phyloP scores from a whole-genome alignment of 1,140 invertebrate genomes.

The Ruditapes philippinarum region DNA sequence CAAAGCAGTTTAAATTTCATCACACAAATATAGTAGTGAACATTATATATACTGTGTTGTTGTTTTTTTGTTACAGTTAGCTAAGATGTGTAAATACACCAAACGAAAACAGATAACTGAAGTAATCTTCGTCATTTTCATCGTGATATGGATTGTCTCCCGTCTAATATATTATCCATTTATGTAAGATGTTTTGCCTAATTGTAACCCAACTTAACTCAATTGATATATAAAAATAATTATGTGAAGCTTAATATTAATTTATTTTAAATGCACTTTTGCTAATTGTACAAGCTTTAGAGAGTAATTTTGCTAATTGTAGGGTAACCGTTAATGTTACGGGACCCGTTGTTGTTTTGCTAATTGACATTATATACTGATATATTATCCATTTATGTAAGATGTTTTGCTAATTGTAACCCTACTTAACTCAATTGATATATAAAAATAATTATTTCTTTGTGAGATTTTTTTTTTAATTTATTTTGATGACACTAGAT shows the following conservation, averaged over 20 bases:
- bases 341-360: neutral
- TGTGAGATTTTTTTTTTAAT: too few species aligned
- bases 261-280: too few species aligned
- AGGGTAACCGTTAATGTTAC: neutral
- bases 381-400: conserved; percentile 90
- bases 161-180: conserved; percentile 90
- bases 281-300: too few species aligned
- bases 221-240: neutral
- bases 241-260: neutral
- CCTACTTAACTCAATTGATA: neutral
- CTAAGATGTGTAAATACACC: conserved; percentile 96
- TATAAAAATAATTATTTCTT: neutral
- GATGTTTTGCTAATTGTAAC: conserved; percentile 5
- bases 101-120: conserved; percentile 95
- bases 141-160: conserved; percentile 74
- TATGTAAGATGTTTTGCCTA: conserved; percentile 71
- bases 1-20: too few species aligned
- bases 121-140: conserved; percentile 89
- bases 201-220: neutral
- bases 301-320: neutral
- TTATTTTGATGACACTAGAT: too few species aligned
- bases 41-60: too few species aligned
- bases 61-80: conserved; percentile 89
- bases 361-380: conserved; percentile 78
- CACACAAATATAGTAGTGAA: too few species aligned